These are phyloP conservation scores for Pseudanteris insignis DNA, from an alignment of 2,888 invertebrate species.

Conservation along the genomic window DNA sequence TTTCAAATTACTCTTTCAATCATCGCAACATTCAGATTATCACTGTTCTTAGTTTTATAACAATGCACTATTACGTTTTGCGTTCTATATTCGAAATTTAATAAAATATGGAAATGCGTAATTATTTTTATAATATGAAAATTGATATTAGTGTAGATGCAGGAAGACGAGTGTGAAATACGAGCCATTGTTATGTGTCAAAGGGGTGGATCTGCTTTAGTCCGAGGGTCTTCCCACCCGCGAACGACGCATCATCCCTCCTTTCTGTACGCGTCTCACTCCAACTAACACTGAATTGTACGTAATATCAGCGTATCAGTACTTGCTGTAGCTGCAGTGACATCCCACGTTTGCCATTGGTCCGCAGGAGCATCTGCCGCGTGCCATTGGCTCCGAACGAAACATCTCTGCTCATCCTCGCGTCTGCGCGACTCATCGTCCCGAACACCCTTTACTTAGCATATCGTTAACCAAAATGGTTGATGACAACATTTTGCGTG, in stretches of 20 bases:
- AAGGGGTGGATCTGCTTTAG: conserved; percentile 53
- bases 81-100: too few species aligned
- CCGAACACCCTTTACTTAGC: conserved; percentile 37
- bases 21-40: too few species aligned
- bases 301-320: conserved; percentile 25
- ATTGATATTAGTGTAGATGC: too few species aligned
- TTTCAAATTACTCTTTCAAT: conserved; percentile 11
- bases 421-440: conserved; percentile 53
- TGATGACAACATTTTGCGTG: conserved; percentile 3
- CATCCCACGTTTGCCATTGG: conserved; percentile 60
- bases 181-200: conserved; percentile 51
- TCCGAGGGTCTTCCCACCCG: conserved; percentile 56
- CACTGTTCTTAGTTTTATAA: too few species aligned
- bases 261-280: conserved; percentile 34
- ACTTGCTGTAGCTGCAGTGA: conserved; percentile 42
- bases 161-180: too few species aligned
- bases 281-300: conserved; percentile 27
- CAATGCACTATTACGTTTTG: too few species aligned
- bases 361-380: conserved; percentile 59
- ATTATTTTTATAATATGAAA: too few species aligned
- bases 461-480: conserved; percentile 59
- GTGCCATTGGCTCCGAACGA: conserved; percentile 55
- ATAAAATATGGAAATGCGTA: too few species aligned
- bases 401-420: conserved; percentile 65
- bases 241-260: conserved; percentile 34